These are phyloP conservation scores for Tenthredo amoena DNA, from an alignment of 2,888 invertebrate genomes.

Conservation along the genomic window DNA sequence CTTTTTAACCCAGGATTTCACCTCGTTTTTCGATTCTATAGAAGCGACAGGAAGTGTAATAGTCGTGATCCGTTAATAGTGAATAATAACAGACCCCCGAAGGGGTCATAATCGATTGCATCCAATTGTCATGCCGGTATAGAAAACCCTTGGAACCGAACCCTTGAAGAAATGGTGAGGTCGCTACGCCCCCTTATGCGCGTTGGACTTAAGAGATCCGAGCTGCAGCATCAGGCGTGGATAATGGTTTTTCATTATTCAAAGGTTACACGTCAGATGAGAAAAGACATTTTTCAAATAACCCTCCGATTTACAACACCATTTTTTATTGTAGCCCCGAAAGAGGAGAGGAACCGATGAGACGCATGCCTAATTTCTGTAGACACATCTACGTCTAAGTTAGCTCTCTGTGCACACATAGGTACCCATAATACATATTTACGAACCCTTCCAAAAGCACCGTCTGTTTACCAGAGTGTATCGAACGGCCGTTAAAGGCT, in stretches of 20 bases:
- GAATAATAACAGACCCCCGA: not conserved
- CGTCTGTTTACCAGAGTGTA: constrained; percentile 27
- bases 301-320: constrained; percentile 28
- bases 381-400: not conserved
- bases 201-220: not conserved
- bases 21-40: not conserved
- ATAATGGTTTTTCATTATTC: constrained; percentile 40
- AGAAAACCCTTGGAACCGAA: constrained; percentile 4
- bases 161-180: constrained; percentile 5
- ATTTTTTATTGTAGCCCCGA: constrained; percentile 1
- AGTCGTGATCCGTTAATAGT: not conserved
- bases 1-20: not conserved
- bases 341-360: not conserved
- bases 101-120: constrained; percentile 14
- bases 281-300: constrained; percentile 33
- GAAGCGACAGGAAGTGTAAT: not conserved
- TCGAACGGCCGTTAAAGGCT: constrained; percentile 28
- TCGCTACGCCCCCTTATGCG: constrained; percentile 67
- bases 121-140: not conserved
- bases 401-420: constrained; percentile 17
- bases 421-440: not conserved
- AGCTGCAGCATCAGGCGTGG: constrained; percentile 8
- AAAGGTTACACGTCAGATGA: constrained; percentile 22
- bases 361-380: not conserved
- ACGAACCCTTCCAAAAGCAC: constrained; percentile 35